Conservation (phyloP, 2,888 invertebrate genomes). For the Parthenolecanium corni region DNA sequence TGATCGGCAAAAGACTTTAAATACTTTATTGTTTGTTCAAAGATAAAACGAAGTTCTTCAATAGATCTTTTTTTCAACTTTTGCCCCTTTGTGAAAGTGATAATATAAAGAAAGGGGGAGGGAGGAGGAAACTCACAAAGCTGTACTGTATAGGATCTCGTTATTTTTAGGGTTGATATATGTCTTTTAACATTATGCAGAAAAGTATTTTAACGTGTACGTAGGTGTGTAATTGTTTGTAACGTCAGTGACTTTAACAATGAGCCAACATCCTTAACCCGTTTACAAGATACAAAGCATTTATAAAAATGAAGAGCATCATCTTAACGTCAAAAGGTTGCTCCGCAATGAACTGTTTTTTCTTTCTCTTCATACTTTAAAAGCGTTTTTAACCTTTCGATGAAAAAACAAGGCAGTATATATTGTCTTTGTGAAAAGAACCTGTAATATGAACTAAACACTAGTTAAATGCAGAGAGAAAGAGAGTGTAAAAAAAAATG, state of each 20-base stretch:
- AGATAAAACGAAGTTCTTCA: too few species aligned
- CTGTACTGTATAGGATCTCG: not conserved
- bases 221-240: conserved; percentile 24
- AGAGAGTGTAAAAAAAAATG: conserved; percentile 3
- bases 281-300: conserved; percentile 18
- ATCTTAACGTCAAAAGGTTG: conserved; percentile 16
- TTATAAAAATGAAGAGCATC: conserved; percentile 14
- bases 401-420: conserved; percentile 19
- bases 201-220: conserved; percentile 20
- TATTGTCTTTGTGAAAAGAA: conserved; percentile 16
- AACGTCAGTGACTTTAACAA: conserved; percentile 22
- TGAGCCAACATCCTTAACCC: conserved; percentile 21
- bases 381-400: conserved; percentile 10
- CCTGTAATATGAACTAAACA: conserved; percentile 22
- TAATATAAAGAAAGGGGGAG: too few species aligned
- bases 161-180: conserved; percentile 2
- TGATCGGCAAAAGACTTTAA: too few species aligned
- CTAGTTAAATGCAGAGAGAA: conserved; percentile 12
- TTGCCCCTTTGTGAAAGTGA: not conserved
- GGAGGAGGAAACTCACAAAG: not conserved
- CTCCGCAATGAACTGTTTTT: not conserved
- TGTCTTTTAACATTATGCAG: conserved; percentile 2
- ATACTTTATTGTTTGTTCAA: too few species aligned
- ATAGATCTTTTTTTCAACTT: too few species aligned
- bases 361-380: not conserved